These are phyloP conservation scores for Erebia aethiops DNA, from an alignment of 2,888 invertebrate species.

Conservation along the genomic window DNA sequence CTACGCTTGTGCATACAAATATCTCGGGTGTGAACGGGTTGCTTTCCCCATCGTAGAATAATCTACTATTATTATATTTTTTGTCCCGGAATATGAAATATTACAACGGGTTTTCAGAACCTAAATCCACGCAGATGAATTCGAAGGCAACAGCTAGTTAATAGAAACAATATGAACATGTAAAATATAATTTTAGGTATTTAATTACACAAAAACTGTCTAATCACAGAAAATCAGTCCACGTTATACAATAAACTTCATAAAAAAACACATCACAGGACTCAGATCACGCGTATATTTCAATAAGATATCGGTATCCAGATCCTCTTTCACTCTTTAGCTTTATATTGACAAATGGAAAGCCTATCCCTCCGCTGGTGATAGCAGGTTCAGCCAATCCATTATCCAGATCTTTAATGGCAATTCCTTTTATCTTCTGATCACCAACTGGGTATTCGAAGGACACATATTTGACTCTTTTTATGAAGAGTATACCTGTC, in stretches of 20 bases:
- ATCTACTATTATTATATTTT: too few relatives aligned
- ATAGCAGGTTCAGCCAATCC: slow-evolving; percentile 67
- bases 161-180: background rate
- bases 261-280: background rate
- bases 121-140: too few relatives aligned
- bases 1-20: too few relatives aligned
- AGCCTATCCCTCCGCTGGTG: slow-evolving; percentile 68
- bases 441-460: slow-evolving; percentile 61
- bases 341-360: slow-evolving; percentile 66
- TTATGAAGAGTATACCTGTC: slow-evolving; percentile 55
- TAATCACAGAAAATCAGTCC: background rate
- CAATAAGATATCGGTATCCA: slow-evolving; percentile 64
- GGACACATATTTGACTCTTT: slow-evolving; percentile 58
- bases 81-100: too few relatives aligned
- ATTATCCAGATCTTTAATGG: slow-evolving; percentile 70
- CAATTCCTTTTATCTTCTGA: slow-evolving; percentile 71
- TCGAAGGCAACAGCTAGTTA: too few relatives aligned
- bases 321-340: slow-evolving; percentile 72
- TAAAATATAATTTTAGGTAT: background rate
- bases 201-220: background rate
- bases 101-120: too few relatives aligned
- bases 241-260: background rate
- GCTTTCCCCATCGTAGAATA: too few relatives aligned
- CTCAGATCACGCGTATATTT: slow-evolving; percentile 62
- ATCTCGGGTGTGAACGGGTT: too few relatives aligned